phyloP scores from a whole-genome alignment of 2,113 vertebrate species.

The Hemicordylus capensis region DNA sequence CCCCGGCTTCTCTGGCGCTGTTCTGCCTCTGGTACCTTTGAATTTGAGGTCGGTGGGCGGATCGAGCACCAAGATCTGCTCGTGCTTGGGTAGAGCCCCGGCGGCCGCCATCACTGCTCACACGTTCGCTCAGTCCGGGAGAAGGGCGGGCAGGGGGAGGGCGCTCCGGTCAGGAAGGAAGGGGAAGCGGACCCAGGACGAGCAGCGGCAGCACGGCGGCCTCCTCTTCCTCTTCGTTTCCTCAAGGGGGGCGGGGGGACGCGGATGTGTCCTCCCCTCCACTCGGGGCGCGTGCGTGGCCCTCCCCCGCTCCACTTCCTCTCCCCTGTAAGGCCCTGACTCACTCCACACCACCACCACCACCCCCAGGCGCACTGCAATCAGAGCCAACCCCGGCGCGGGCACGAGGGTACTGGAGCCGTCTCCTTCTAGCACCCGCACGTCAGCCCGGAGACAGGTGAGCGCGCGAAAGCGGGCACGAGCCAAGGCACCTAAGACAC shows the following conservation, averaged over 20 bases:
- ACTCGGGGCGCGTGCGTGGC: background rate
- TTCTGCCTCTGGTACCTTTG: conserved; percentile 81
- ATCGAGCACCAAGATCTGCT: conserved; percentile 91
- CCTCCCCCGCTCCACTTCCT: background rate
- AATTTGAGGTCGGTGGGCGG: conserved; percentile 93
- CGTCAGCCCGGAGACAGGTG: background rate
- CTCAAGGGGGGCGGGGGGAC: background rate
- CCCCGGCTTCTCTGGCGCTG: background rate
- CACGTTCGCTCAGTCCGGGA: conserved; percentile 28
- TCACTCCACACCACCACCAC: conserved; percentile 60
- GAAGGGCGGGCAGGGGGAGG: background rate
- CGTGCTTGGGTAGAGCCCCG: conserved; percentile 91
- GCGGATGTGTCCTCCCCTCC: background rate
- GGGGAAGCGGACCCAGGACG: background rate
- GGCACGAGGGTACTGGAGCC: background rate
- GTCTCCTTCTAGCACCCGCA: background rate
- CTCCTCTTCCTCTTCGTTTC: background rate
- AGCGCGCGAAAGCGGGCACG: conserved; percentile 27
- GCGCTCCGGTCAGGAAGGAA: background rate
- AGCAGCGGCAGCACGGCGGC: background rate
- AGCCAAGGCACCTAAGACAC: conserved; percentile 6
- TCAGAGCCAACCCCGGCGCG: conserved; percentile 21
- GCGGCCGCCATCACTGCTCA: conserved; percentile 74
- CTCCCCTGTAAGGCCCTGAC: conserved; percentile 27
- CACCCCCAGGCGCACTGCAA: conserved; percentile 63